These are phyloP conservation scores for Melanocharis versteri DNA, from an alignment of 2,113 vertebrate genomes.

Conservation along the genomic window DNA sequence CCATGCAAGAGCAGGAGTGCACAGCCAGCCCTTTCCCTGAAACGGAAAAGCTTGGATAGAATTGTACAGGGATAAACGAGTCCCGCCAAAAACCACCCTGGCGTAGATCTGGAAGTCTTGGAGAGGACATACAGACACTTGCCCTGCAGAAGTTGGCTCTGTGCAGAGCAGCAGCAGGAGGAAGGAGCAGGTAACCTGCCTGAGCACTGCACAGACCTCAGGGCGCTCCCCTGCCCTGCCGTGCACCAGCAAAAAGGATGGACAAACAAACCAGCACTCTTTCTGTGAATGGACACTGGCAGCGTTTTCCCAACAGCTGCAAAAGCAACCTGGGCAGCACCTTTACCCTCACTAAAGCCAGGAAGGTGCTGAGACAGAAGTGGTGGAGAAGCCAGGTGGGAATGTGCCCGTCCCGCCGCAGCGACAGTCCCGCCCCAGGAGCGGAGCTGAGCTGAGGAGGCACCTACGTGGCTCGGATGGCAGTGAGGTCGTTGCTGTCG, in stretches of 20 bases:
- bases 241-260: background rate
- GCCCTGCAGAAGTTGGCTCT: background rate
- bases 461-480: slow-evolving; percentile 77
- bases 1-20: background rate
- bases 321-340: background rate
- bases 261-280: background rate
- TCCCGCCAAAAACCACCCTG: background rate
- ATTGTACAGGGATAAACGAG: background rate
- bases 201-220: no score
- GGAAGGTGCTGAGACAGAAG: background rate
- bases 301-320: background rate
- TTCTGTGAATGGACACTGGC: background rate
- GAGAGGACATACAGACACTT: background rate
- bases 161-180: background rate
- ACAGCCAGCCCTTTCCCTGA: background rate
- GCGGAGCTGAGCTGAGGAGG: background rate
- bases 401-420: background rate
- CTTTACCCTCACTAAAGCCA: background rate
- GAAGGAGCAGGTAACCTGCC: background rate
- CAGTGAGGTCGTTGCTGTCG: slow-evolving; percentile 73
- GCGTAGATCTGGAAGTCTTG: background rate
- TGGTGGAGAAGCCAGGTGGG: background rate
- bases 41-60: background rate
- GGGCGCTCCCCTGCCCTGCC: background rate
- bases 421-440: fast-evolving